Evolutionary conservation across 2,888 invertebrate species (phyloP).

Genomic region (Leptinotarsa haldemani): DNA sequence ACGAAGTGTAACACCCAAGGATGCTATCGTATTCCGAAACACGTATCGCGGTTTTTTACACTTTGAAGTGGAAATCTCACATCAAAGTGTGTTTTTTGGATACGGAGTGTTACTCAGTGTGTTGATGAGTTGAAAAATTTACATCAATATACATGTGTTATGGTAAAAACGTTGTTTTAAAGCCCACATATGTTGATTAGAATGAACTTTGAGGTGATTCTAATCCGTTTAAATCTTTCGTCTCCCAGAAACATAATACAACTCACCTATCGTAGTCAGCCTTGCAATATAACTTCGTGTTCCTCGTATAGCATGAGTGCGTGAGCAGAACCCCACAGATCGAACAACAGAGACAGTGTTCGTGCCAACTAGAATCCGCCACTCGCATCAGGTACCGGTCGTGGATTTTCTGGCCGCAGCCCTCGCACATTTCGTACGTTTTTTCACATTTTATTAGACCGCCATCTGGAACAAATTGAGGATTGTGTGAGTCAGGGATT

Average conservation of each 20-base stretch:
- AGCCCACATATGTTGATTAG: too few relatives aligned
- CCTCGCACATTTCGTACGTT: conserved; percentile 90
- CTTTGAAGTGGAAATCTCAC: too few relatives aligned
- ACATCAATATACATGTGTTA: too few relatives aligned
- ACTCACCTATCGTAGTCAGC: conserved; percentile 94
- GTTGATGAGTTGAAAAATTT: too few relatives aligned
- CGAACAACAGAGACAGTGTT: conserved; percentile 94
- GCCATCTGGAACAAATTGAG: conserved; percentile 54
- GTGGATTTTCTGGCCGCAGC: conserved; percentile 94
- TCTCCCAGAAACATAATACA: not conserved
- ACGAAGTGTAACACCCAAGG: too few relatives aligned
- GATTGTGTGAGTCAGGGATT: conserved; percentile 22
- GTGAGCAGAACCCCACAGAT: conserved; percentile 91
- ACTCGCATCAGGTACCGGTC: conserved; percentile 96
- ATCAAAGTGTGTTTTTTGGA: too few relatives aligned
- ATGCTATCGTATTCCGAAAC: too few relatives aligned
- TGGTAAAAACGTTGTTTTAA: too few relatives aligned
- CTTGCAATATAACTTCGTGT: conserved; percentile 95
- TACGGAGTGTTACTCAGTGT: too few relatives aligned
- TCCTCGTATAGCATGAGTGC: conserved; percentile 94
- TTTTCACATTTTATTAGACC: conserved; percentile 80
- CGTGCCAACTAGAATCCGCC: conserved; percentile 95
- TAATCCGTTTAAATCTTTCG: not conserved
- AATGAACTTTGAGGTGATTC: too few relatives aligned
- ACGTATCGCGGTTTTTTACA: too few relatives aligned